Conservation (phyloP, 2,797 vertebrate species). For the Macrochelys suwanniensis region DNA sequence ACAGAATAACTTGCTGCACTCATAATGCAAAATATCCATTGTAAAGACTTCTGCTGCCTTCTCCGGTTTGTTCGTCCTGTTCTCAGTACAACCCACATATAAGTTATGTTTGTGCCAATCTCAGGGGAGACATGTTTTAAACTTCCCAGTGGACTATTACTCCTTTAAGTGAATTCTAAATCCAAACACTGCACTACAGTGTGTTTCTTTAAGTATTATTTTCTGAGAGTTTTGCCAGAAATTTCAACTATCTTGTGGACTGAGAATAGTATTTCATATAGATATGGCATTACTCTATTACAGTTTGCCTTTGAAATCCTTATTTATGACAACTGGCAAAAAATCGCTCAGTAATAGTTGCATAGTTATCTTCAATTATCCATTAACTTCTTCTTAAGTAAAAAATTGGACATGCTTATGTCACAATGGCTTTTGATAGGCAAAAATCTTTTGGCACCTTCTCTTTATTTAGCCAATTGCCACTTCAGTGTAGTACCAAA, state of each 20-base stretch:
- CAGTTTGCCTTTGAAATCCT: constrained; percentile 18
- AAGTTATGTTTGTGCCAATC: constrained; percentile 1
- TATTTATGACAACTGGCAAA: constrained; percentile 4
- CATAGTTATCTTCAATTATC: background rate
- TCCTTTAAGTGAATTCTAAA: constrained; percentile 15
- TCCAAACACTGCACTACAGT: constrained; percentile 6
- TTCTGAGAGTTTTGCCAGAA: constrained; percentile 19
- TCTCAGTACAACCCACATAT: constrained; percentile 32
- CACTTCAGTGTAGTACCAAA: constrained; percentile 2
- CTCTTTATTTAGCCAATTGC: constrained; percentile 20
- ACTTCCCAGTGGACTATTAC: constrained; percentile 27
- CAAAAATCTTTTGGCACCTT: background rate
- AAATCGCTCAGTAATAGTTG: constrained; percentile 36
- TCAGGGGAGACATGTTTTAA: constrained; percentile 1
- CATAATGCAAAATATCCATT: background rate
- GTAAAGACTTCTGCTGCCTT: background rate
- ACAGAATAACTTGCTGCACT: background rate
- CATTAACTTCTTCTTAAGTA: constrained; percentile 32
- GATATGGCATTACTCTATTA: constrained; percentile 34
- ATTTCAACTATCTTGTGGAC: constrained; percentile 35
- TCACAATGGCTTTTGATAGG: constrained; percentile 1
- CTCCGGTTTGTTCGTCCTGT: constrained; percentile 18
- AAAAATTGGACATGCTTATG: constrained; percentile 15
- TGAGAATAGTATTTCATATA: constrained; percentile 38
- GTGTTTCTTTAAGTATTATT: constrained; percentile 26